Base-by-base conservation (phyloP, 2,113 vertebrate species). In the Seriola dumerili region DNA sequence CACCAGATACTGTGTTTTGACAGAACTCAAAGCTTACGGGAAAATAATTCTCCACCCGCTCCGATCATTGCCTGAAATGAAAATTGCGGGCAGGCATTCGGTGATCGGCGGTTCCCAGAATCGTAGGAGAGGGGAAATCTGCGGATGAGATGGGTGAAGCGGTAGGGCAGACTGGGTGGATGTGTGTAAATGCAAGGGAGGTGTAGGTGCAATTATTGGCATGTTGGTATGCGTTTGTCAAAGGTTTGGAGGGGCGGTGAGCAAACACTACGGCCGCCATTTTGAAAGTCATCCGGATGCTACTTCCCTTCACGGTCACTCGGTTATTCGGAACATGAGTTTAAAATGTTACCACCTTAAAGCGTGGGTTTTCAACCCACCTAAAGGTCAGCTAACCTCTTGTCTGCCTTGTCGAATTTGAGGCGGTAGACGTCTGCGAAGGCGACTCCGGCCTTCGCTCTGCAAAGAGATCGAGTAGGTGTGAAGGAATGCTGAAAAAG, bases 1-100 rank as follows among this genome's bases (percentile, higher is more conserved):
- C 68, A 85, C 57, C 29, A 75, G 87, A 92, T 90, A 81, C 88
- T 84, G 69, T 91, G 83, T 87, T 91, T 91, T 91, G 91, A 92
- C 77, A 83, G 83, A 81, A 81, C 74, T 85, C 77, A 55, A 62
- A 76, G 81, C 74, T 86, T 85, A 91, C 83, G 68, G 85, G 72
- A 90, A 92, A 90, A 90, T 84, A 74, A 90, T 91, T 85, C 78
- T 62, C 86, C 58, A 74, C 57, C 40, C 12, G 16, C 52, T 76
- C 72, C 40, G 57, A 75, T 83, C 40, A 70, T 52, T n/a, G 64
- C 68, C 82, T 78, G 44, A 79, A 79, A 88, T 76, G 59, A 84
- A 89, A 90, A 87, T 61, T 65, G 78, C 40, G 75, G 85, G 76
- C 78, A 86, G 84, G 84, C 83, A 23, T 65, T 71, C 25, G 54